Evolutionary conservation across 2,888 invertebrate species (phyloP).

Genomic region (Tholera decimalis): DNA sequence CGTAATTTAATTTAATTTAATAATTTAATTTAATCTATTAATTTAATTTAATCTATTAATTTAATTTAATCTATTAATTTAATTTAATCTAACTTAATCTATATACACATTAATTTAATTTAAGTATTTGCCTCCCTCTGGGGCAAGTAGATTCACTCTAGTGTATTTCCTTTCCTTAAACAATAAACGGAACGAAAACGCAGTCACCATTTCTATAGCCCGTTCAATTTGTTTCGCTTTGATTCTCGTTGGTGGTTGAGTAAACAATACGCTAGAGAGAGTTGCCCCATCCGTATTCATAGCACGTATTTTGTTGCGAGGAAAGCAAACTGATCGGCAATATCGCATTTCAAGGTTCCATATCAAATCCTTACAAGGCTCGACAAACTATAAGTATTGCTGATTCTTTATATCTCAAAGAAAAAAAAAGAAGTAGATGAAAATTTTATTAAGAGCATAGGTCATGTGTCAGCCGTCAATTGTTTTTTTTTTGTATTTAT

Average conservation of each 20-base stretch:
- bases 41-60: too few relatives aligned
- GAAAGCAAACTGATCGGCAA: slow-evolving; percentile 56
- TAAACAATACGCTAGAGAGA: slow-evolving; percentile 54
- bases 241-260: slow-evolving; percentile 33
- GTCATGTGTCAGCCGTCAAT: not conserved
- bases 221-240: slow-evolving; percentile 37
- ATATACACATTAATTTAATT: too few relatives aligned
- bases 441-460: not conserved
- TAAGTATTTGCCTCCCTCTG: too few relatives aligned
- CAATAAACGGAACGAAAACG: slow-evolving; percentile 20
- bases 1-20: too few relatives aligned
- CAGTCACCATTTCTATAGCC: slow-evolving; percentile 30
- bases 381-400: slow-evolving; percentile 2
- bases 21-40: too few relatives aligned
- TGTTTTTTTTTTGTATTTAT: not conserved
- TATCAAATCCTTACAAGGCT: slow-evolving; percentile 53
- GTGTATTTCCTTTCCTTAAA: too few relatives aligned
- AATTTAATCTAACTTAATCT: too few relatives aligned
- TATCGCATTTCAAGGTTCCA: slow-evolving; percentile 56
- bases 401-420: not conserved
- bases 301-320: slow-evolving; percentile 54
- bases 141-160: too few relatives aligned
- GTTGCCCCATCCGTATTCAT: slow-evolving; percentile 48
- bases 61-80: too few relatives aligned
- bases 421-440: not conserved